Percentiles rank a stretch among this genome's conserved stretches.
Evolutionary conservation across 2,888 invertebrate species (phyloP).

Genomic region (Teleiodes luculella): DNA sequence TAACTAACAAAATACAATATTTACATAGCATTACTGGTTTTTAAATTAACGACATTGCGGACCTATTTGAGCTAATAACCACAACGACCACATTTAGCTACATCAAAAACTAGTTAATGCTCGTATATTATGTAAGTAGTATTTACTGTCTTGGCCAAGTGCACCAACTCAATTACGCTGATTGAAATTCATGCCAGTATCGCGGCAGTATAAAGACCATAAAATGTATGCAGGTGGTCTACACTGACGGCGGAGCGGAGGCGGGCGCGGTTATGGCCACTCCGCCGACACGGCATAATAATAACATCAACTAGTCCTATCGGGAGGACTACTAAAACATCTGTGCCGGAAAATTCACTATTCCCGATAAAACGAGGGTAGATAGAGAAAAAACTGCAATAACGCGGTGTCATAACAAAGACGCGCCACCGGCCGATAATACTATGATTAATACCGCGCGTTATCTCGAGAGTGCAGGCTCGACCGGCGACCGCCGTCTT

Average conservation of each 20-base stretch:
- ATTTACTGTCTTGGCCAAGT: not conserved
- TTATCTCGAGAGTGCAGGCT: slow-evolving; percentile 76
- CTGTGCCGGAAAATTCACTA: slow-evolving; percentile 78
- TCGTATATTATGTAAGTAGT: too few species aligned
- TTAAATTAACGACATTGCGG: too few species aligned
- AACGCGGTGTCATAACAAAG: slow-evolving; percentile 77
- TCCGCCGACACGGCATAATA: slow-evolving; percentile 31
- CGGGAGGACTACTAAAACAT: slow-evolving; percentile 69
- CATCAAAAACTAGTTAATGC: too few species aligned
- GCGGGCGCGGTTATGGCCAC: slow-evolving; percentile 20
- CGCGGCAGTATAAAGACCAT: slow-evolving; percentile 4
- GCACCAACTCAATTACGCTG: not conserved
- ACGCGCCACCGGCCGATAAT: slow-evolving; percentile 73
- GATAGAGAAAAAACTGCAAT: slow-evolving; percentile 76
- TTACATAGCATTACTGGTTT: too few species aligned
- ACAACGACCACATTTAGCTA: too few species aligned
- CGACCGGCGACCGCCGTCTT: slow-evolving; percentile 46
- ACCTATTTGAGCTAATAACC: too few species aligned
- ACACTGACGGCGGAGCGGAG: slow-evolving; percentile 31
- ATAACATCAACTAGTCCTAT: slow-evolving; percentile 55
- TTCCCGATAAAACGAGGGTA: slow-evolving; percentile 67
- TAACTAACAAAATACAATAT: too few species aligned
- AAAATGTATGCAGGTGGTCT: slow-evolving; percentile 8
- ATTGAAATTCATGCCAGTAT: slow-evolving; percentile 11
- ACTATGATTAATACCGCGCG: slow-evolving; percentile 77